Conservation (phyloP, 2,888 invertebrate genomes). For the Perithous albicinctus region DNA sequence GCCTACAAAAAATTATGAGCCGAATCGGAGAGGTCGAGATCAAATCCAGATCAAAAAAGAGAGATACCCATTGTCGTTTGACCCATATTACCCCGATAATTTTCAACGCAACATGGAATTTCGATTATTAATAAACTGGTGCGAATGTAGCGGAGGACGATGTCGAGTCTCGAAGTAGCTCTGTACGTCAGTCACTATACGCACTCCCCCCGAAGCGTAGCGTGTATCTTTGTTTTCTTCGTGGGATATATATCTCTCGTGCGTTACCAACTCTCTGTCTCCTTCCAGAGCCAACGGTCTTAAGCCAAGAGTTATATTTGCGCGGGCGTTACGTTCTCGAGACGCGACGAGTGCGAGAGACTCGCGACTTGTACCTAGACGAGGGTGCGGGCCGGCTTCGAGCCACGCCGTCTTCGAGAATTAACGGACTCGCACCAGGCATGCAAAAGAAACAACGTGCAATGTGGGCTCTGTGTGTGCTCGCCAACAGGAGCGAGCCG, state of each 20-base stretch:
- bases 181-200: neutral
- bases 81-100: neutral
- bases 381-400: slow-evolving; percentile 48
- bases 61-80: neutral
- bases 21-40: no score
- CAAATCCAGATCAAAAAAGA: no score
- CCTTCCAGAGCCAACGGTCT: slow-evolving; percentile 6
- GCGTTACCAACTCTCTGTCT: neutral
- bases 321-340: slow-evolving; percentile 38
- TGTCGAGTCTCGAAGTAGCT: neutral
- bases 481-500: neutral
- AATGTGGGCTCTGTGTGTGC: slow-evolving; percentile 39
- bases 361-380: slow-evolving; percentile 1
- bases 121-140: slow-evolving; percentile 46
- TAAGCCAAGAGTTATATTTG: slow-evolving; percentile 56
- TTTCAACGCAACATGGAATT: neutral
- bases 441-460: slow-evolving; percentile 39
- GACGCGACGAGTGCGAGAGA: neutral
- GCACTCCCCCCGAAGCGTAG: neutral
- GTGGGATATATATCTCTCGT: neutral
- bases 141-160: neutral
- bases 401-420: slow-evolving; percentile 43
- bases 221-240: slow-evolving; percentile 28
- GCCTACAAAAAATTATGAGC: no score
- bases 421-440: slow-evolving; percentile 28